Evolutionary conservation across 1,140 invertebrate genomes (phyloP).

Genomic region (Wasmannia auropunctata): DNA sequence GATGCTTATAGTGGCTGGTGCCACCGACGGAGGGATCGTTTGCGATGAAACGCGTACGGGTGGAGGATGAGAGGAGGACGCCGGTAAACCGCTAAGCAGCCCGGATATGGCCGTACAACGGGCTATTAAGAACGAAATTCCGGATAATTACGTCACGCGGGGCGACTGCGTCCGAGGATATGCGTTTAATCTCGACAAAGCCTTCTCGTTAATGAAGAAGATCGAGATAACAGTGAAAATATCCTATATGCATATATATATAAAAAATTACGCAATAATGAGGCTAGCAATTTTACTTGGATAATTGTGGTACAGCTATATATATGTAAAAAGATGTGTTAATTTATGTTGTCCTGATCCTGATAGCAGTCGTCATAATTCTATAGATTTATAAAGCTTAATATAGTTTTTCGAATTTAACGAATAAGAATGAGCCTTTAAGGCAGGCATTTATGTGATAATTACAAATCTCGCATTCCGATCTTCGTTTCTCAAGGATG

Average conservation of each 20-base stretch:
- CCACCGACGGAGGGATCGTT: slow-evolving; percentile 19
- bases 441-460: not conserved
- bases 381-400: not conserved
- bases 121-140: slow-evolving; percentile 47
- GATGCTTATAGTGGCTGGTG: slow-evolving; percentile 46
- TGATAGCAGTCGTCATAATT: not conserved
- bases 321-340: not conserved
- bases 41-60: not conserved
- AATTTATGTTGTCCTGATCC: no score
- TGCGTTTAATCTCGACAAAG: slow-evolving; percentile 4
- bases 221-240: not conserved
- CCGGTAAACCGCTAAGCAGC: slow-evolving; percentile 25
- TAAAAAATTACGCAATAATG: not conserved
- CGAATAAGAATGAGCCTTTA: not conserved
- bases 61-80: not conserved
- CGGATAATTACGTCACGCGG: slow-evolving; percentile 32
- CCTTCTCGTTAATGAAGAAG: not conserved
- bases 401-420: not conserved
- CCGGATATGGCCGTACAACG: slow-evolving; percentile 20
- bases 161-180: not conserved
- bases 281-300: not conserved
- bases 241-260: no score
- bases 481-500: slow-evolving; percentile 29
- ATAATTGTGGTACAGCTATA: not conserved
- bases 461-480: not conserved